Percentiles rank a stretch among this genome's conserved stretches.
Conservation (phyloP, 1,140 invertebrate species). For the Bombus confusus region DNA sequence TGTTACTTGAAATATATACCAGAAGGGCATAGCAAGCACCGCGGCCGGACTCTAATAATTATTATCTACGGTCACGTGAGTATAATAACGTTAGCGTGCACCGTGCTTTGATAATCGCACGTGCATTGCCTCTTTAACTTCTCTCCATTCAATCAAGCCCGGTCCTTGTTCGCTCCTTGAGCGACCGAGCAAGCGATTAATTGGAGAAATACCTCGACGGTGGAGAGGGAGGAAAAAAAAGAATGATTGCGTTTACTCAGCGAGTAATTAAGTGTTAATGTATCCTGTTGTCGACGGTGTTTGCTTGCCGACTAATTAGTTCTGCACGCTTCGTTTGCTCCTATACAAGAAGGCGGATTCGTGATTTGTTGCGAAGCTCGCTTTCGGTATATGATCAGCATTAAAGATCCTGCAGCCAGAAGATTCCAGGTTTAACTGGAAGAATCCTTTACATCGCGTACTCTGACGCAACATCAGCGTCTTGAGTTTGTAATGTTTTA, state of each 20-base stretch:
- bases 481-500: not conserved
- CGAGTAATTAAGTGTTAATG: conserved; percentile 41
- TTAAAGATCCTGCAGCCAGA: not conserved
- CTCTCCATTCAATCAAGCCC: conserved; percentile 40
- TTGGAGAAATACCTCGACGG: conserved; percentile 11
- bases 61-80: conserved; percentile 52
- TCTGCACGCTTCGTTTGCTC: conserved; percentile 28
- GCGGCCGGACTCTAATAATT: conserved; percentile 38
- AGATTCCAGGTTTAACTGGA: not conserved
- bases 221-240: not conserved
- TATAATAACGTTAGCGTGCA: conserved; percentile 50
- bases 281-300: conserved; percentile 21
- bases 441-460: not conserved
- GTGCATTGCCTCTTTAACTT: conserved; percentile 29
- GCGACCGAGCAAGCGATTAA: conserved; percentile 20
- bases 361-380: not conserved
- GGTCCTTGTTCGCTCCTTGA: conserved; percentile 41
- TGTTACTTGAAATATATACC: conserved; percentile 4
- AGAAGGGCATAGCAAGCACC: conserved; percentile 17
- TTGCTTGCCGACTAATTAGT: conserved; percentile 22
- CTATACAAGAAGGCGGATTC: conserved; percentile 19
- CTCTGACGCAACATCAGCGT: not conserved
- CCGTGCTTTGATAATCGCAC: conserved; percentile 35
- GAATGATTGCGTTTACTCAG: conserved; percentile 15
- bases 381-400: not conserved